Conservation (phyloP, 2,113 vertebrate species). For the Lichenostomus cassidix region DNA sequence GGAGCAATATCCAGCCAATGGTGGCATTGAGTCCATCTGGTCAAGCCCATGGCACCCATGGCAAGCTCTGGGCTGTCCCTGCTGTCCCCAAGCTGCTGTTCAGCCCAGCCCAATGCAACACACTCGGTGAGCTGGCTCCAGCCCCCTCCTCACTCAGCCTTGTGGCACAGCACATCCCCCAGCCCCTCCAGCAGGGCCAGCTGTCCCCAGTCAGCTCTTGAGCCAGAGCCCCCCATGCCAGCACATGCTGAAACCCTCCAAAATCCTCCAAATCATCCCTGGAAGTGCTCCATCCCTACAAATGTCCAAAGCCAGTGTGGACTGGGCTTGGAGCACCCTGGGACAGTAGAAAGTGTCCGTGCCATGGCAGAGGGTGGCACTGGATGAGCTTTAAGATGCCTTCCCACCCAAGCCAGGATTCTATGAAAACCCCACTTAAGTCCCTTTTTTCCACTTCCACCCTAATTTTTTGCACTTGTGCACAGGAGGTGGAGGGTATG, state of each 20-base stretch:
- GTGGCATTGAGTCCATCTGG: fast-evolving
- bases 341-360: background rate
- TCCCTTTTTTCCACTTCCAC: background rate
- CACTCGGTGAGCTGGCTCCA: fast-evolving
- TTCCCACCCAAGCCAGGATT: background rate
- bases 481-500: fast-evolving
- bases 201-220: background rate
- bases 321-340: background rate
- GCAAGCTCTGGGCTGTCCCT: background rate
- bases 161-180: background rate
- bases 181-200: background rate
- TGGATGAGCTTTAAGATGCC: background rate
- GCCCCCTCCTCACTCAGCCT: background rate
- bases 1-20: background rate
- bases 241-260: background rate
- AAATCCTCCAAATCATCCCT: background rate
- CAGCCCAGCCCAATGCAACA: background rate
- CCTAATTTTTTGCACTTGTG: too few species aligned
- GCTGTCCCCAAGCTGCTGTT: background rate
- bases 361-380: background rate
- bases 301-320: background rate
- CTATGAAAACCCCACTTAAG: background rate
- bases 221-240: background rate
- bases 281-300: background rate
- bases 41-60: fast-evolving